Evolutionary conservation across 2,888 invertebrate species (phyloP).

Genomic region (Andrena minutula): DNA sequence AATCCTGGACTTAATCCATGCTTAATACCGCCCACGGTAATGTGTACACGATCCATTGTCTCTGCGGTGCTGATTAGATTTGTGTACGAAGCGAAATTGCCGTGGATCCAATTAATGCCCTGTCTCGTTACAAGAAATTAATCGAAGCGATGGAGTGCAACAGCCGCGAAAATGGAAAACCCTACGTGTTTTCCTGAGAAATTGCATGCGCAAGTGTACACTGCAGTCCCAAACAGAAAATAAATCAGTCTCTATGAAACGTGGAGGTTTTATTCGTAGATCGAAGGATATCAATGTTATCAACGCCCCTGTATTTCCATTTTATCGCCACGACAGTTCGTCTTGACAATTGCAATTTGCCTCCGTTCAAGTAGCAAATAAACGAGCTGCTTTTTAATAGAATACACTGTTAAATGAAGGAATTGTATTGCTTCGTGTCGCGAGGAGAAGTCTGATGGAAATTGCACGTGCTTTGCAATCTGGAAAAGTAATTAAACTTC

Average conservation of each 20-base stretch:
- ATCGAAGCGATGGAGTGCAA: slow-evolving; percentile 8
- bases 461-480: not conserved
- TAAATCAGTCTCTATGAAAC: slow-evolving; percentile 6
- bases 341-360: no score
- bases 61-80: slow-evolving; percentile 29
- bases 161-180: slow-evolving; percentile 1
- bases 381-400: no score
- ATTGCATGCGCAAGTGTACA: not conserved
- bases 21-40: slow-evolving; percentile 25
- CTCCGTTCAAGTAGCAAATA: no score
- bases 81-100: slow-evolving; percentile 26
- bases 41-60: slow-evolving; percentile 24
- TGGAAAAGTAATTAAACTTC: not conserved
- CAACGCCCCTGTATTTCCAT: not conserved
- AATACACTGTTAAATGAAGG: no score
- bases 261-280: not conserved
- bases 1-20: slow-evolving; percentile 16
- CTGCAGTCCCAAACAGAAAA: no score
- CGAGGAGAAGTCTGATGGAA: no score
- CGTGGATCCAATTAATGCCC: slow-evolving; percentile 26
- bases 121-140: slow-evolving; percentile 30
- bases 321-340: no score
- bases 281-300: not conserved
- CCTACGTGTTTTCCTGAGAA: not conserved
- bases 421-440: no score